phyloP scores from a whole-genome alignment of 2,113 vertebrate genomes.

The Urocitellus parryii region DNA sequence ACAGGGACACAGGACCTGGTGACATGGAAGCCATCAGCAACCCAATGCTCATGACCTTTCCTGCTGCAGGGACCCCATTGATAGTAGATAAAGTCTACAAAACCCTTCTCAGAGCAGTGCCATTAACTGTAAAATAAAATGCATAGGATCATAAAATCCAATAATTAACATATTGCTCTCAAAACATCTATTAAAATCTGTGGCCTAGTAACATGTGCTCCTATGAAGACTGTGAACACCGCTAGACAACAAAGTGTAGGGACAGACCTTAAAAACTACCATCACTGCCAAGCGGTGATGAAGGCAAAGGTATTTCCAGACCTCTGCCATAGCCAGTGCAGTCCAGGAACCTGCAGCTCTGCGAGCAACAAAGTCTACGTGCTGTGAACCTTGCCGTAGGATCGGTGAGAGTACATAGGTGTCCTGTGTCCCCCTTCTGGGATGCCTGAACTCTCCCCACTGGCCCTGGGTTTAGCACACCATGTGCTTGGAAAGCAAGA shows the following conservation, averaged over 20 bases:
- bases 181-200: conserved; percentile 23
- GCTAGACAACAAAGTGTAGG: background rate
- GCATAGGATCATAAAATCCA: background rate
- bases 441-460: no score
- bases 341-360: background rate
- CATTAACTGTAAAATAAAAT: background rate
- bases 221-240: background rate
- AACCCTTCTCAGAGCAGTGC: background rate
- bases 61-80: background rate
- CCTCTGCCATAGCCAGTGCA: background rate
- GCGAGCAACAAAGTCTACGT: background rate
- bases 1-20: background rate
- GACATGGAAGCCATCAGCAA: background rate
- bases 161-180: background rate
- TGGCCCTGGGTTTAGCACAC: no score
- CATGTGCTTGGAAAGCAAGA: no score
- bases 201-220: background rate
- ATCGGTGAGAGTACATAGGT: no score
- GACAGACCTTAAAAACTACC: background rate
- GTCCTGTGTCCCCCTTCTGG: no score
- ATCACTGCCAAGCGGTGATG: background rate
- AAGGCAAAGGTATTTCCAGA: background rate
- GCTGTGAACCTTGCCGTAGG: no score
- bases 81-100: background rate
- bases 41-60: background rate